Conservation (phyloP, 2,113 vertebrate species). For the Macquaria ambigua region DNA sequence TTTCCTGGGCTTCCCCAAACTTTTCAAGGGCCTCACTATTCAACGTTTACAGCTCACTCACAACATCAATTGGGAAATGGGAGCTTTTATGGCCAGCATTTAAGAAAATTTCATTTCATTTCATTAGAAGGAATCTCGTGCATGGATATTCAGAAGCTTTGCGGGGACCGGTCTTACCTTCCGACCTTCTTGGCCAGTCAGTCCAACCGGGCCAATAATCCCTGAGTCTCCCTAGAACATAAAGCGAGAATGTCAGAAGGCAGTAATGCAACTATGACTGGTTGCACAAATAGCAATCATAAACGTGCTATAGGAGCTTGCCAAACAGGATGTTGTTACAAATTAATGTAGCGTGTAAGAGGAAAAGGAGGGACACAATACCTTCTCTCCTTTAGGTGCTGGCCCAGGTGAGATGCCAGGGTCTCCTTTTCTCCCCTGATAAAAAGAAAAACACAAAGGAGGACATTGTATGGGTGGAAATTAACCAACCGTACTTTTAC, state of each 20-base stretch:
- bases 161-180: constrained; percentile 85
- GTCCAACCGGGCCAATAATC: constrained; percentile 88
- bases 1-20: constrained; percentile 27
- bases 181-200: constrained; percentile 89
- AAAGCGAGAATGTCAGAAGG: constrained; percentile 38
- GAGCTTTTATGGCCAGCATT: background rate
- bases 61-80: background rate
- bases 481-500: background rate
- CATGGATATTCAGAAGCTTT: background rate
- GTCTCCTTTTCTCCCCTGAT: constrained; percentile 96
- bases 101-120: background rate
- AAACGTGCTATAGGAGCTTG: background rate
- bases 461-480: constrained; percentile 22
- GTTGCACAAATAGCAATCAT: constrained; percentile 14
- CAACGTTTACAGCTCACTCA: background rate
- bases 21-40: constrained; percentile 1
- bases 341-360: background rate
- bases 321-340: background rate
- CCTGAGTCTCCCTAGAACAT: constrained; percentile 89
- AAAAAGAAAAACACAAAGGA: constrained; percentile 65
- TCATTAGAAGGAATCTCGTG: background rate
- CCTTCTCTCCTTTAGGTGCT: constrained; percentile 92
- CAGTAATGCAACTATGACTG: background rate
- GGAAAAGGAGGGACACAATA: constrained; percentile 70
- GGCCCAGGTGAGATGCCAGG: constrained; percentile 94